Base-by-base conservation (phyloP, 2,113 vertebrate genomes). In the Oncorhynchus gorbuscha region DNA sequence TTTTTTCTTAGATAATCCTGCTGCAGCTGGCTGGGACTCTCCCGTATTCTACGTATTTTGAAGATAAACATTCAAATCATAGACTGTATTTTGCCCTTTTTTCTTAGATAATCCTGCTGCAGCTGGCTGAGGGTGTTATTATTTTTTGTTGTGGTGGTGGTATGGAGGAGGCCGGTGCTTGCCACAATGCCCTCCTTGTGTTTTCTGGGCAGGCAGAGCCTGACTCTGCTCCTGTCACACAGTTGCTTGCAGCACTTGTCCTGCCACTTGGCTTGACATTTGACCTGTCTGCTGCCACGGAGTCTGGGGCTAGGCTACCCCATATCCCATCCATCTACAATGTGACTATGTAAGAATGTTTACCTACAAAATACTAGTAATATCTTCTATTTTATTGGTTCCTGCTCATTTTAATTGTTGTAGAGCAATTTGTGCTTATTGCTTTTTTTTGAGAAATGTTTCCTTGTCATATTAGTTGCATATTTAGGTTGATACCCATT, bases 131-230 rank as follows among this genome's bases (percentile, higher is more conserved):
- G 77, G 61, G 80, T 81, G 55, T 74, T 16, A 73, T 62, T 7
- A 7, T 35, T 73, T 49, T 78, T 32, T 32, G 4, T 32, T 32
- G 5, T 32, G 61, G 72, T 66, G 73, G 67, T 89, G 87, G 85
- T 90, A 89, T 89, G 89, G 84, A 78, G 49, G 84, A 55, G 82
- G 84, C 78, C 62, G 59, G 64, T 59, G 70, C 78, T 73, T 79
- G 68, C 80, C 75, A 91, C 89, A 90, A 89, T 90, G 75, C 88
- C 74, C 81, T 86, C 84, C 90, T 91, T 91, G 90, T 92, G 84
- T 81, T 86, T 72, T 71, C 79, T 71, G 76, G 81, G 76, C 83
- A 69, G 84, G 85, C 81, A 77, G 80, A 88, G 87, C 84, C 85
- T 85, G 87, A 79, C 86, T 88, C 85, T 65, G 79, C 88, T 88